Evolutionary conservation across 2,113 vertebrate genomes (phyloP), one percentile per base, ranked within the genome.

Genomic region (Brachypodius melanocephalos): DNA sequence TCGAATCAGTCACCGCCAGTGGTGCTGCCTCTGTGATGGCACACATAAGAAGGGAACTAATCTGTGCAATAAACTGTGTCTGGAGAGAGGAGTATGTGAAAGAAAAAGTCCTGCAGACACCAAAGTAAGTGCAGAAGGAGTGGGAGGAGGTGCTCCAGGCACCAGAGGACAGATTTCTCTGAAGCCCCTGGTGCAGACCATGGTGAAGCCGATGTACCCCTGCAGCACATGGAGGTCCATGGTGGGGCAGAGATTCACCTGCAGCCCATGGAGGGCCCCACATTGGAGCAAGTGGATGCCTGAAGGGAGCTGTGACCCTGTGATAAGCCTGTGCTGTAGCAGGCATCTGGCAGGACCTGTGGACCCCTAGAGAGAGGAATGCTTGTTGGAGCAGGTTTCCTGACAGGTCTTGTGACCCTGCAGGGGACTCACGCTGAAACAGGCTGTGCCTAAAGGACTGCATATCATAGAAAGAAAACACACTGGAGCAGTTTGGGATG

Each of bases 131-230:
- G 45, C 24, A 54, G 17, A 48, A 49, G 14, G 17, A 46, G 2
- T 2, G 6, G 6, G 0, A 59, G 19, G 45, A 52, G 15, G 7
- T 38, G 6, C 8, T 66, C 4, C 22, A 59, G 68, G 15, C 15
- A 9, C 18, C 5, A 14, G 17, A 40, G 29, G 20, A 7, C 2
- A 12, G 17, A 61, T 54, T 75, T 14, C 8, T 1, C n/a, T 46
- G 38, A 19, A 45, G 59, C 8, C 38, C 0, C 0, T 9, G 13
- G 12, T 29, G 32, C 19, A 38, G 36, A 14, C 9, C 10, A 17
- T 12, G 9, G 38, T 28, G 52, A 52, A 1, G 28, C 8, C 59
- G 43, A 13, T n/a, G 36, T 43, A 22, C 1, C 10, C 15, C 22
- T 71, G 8, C 18, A 58, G 18, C 8, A 15, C 32, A 1, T 20